Evolutionary conservation across 2,797 vertebrate genomes (phyloP).

Genomic region (Gymnocypris eckloni): DNA sequence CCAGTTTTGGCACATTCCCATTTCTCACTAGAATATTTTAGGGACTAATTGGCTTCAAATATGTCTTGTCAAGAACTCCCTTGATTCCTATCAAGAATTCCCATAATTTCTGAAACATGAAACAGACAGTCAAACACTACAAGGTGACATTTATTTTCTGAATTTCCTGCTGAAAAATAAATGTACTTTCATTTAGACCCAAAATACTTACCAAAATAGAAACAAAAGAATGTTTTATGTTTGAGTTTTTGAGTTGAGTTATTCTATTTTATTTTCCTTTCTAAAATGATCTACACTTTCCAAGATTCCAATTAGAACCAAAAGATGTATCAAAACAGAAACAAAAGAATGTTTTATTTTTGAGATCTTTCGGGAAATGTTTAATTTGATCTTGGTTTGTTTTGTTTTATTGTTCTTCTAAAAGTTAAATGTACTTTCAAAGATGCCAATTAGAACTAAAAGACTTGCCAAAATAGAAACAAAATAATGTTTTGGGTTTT

Average conservation of each 20-base stretch:
- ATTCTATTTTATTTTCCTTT: background rate
- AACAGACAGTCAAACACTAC: conserved; percentile 1
- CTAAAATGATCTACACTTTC: background rate
- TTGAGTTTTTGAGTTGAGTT: too few relatives aligned
- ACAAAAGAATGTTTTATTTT: background rate
- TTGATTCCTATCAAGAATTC: conserved; percentile 6
- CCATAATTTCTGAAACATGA: background rate
- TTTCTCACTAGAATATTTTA: conserved; percentile 22
- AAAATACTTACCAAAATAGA: background rate
- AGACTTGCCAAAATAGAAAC: background rate
- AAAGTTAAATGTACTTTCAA: background rate
- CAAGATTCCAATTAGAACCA: background rate
- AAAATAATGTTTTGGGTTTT: background rate
- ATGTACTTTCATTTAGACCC: background rate
- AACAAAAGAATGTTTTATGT: background rate
- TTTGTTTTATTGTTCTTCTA: too few relatives aligned
- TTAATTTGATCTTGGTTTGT: too few relatives aligned
- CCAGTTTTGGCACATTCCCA: conserved; percentile 26
- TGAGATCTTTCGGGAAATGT: background rate
- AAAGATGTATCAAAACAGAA: background rate
- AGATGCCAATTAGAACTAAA: background rate
- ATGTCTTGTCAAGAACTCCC: conserved; percentile 26
- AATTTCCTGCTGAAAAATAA: background rate
- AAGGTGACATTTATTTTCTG: background rate
- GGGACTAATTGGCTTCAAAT: conserved; percentile 39